Base-by-base conservation (phyloP, 2,888 invertebrate species). In the Philereme vetulata region DNA sequence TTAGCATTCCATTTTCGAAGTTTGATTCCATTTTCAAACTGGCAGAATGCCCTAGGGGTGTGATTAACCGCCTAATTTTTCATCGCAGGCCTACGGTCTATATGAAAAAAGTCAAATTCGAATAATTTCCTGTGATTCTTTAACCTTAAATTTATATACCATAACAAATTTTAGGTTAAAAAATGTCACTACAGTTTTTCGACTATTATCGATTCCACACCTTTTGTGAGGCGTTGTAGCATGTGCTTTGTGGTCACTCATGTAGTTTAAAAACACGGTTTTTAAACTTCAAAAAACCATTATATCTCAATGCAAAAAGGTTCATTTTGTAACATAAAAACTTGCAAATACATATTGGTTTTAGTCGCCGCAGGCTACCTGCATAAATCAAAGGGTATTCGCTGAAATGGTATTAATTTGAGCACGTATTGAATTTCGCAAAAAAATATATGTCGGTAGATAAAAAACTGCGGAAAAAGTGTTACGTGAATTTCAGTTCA, bases 11-110 rank as follows among this genome's bases (percentile, higher is more conserved):
- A 76, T 80, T 82, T 81, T 80, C 72, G 71, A 78, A 77, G 74
- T 77, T 80, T 71, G 75, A 78, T 80, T 77, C 69, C 65, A 64
- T 60, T 64, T 63, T 51, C 46, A 51, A 56, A 52, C 62, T 71
- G 73, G 70, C 57, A 34, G 68, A 64, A 63, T 66, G 74, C 78
- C 67, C 61, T 56, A 68, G 70, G 70, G 70, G 70, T 77, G 76
- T 83, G 83, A 85, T 85, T 84, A 85, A 81, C 77, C 75, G 70
- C 65, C 77, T 68, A 80, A 84, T 84, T 81, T 81, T 80, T 84
- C 83, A 82, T 78, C 64, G 9, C 45, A 32, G 36, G 32, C 33
- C 21, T 33, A 5, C 10, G 43, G 35, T 32, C 42, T 36, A 36
- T 49, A 46, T 33, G 5, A 36, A 56, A 55, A 49, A 49, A 56